A percentile compares a stretch with the other conserved stretches of the same genome.
These are phyloP conservation scores for Tamandua tetradactyla DNA, from an alignment of 2,797 vertebrate species.

Conservation along the genomic window DNA sequence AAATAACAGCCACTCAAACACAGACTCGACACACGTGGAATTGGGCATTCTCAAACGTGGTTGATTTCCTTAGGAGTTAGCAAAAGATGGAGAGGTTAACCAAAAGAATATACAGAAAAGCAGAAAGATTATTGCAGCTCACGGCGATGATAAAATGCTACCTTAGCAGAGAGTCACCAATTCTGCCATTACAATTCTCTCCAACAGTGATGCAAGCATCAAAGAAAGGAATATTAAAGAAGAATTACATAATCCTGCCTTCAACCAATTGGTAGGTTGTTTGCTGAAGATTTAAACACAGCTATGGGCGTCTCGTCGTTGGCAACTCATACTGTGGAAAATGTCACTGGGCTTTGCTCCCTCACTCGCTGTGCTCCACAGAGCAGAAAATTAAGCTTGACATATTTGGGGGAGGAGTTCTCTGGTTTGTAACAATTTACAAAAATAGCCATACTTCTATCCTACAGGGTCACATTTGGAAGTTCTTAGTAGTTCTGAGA, in stretches of 20 bases:
- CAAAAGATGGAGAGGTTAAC: neutral
- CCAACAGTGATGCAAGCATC: slow-evolving; percentile 14
- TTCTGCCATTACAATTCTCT: slow-evolving; percentile 14
- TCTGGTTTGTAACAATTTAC: slow-evolving; percentile 86
- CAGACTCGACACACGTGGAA: neutral
- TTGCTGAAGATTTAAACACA: slow-evolving; percentile 86
- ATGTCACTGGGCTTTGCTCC: slow-evolving; percentile 88
- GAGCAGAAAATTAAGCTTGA: slow-evolving; percentile 95
- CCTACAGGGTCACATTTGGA: slow-evolving; percentile 83
- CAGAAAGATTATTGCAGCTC: neutral
- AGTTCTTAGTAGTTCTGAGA: slow-evolving; percentile 60
- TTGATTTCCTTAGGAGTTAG: neutral
- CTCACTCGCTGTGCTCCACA: slow-evolving; percentile 89
- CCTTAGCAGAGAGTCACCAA: neutral
- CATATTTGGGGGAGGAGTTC: slow-evolving; percentile 90
- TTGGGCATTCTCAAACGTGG: neutral
- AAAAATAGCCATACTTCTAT: slow-evolving; percentile 82
- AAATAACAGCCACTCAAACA: neutral
- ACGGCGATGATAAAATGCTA: neutral
- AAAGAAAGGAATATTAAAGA: slow-evolving; percentile 59
- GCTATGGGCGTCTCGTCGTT: slow-evolving; percentile 88
- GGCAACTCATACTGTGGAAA: slow-evolving; percentile 87
- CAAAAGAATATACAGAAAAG: neutral
- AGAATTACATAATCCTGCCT: slow-evolving; percentile 75
- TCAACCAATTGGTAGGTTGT: slow-evolving; percentile 81